A percentile compares a stretch with the other conserved stretches of the same genome.
These are phyloP conservation scores for Dorcus parallelipipedus DNA, from an alignment of 2,888 invertebrate genomes.

Conservation along the genomic window DNA sequence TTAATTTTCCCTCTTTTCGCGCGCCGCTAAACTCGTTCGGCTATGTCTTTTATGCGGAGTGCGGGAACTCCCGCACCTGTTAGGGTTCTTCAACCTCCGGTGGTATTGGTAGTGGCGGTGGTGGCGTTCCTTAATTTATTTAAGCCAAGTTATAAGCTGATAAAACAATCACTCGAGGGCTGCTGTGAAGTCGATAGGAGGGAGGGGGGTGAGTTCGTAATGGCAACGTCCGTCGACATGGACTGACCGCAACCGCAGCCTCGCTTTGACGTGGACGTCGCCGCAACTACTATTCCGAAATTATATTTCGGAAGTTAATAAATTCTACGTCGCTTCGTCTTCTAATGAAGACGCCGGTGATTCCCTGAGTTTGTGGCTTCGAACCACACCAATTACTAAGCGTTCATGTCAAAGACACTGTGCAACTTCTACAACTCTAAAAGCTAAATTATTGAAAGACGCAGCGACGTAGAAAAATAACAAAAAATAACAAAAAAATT, in stretches of 20 bases:
- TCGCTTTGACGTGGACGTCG: background rate
- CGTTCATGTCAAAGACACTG: no score
- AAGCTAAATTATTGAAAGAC: no score
- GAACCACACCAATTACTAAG: no score
- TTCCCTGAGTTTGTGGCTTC: constrained; percentile 2
- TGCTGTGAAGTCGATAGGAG: no score
- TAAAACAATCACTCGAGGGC: no score
- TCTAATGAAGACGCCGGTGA: background rate
- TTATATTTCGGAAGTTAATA: background rate
- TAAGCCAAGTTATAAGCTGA: no score
- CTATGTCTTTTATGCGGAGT: background rate
- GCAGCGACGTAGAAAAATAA: no score
- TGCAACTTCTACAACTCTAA: no score
- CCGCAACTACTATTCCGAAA: background rate
- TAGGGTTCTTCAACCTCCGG: background rate
- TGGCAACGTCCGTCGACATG: background rate
- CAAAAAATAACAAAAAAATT: no score
- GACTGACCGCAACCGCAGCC: constrained; percentile 1
- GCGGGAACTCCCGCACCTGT: background rate
- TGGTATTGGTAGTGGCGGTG: background rate
- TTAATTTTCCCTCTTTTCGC: constrained; percentile 13
- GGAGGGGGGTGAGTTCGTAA: background rate
- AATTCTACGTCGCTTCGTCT: background rate
- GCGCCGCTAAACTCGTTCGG: constrained; percentile 13
- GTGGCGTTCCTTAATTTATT: no score